phyloP scores from a whole-genome alignment of 64 coral and sea anemone species.

The Actinia equina region DNA sequence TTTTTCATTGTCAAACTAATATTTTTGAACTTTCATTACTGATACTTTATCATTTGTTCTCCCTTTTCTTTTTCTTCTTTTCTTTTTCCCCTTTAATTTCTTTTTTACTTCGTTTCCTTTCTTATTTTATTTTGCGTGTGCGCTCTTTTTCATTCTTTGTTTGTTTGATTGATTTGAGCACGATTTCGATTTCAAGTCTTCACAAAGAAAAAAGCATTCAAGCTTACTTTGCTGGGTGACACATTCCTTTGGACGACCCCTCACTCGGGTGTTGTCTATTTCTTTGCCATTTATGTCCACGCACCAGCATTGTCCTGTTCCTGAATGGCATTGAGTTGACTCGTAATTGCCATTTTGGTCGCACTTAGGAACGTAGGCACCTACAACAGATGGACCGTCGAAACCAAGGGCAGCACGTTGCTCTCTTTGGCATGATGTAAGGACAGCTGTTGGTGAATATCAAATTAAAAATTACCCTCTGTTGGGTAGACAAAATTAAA shows the following conservation, averaged over 20 bases:
- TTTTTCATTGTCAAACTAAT: too few relatives aligned
- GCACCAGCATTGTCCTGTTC: constrained; percentile 65
- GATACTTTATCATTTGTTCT: too few relatives aligned
- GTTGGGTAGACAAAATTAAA: background rate
- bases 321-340: constrained; percentile 57
- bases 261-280: constrained; percentile 32
- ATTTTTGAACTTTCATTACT: too few relatives aligned
- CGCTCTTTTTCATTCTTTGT: too few relatives aligned
- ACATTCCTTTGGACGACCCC: constrained; percentile 21
- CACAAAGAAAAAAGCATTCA: too few relatives aligned
- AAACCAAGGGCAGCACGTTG: constrained; percentile 50
- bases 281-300: constrained; percentile 62
- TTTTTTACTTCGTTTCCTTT: too few relatives aligned
- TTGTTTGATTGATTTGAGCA: too few relatives aligned
- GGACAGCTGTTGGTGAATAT: constrained; percentile 13
- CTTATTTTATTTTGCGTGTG: too few relatives aligned
- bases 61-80: too few relatives aligned
- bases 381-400: constrained; percentile 48
- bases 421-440: constrained; percentile 53
- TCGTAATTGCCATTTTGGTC: constrained; percentile 45
- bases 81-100: too few relatives aligned
- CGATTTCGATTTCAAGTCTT: too few relatives aligned
- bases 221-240: background rate
- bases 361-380: constrained; percentile 68
- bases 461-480: background rate